These are phyloP conservation scores for Drosophila formosana DNA, from an alignment of 2,888 invertebrate species.

Conservation along the genomic window DNA sequence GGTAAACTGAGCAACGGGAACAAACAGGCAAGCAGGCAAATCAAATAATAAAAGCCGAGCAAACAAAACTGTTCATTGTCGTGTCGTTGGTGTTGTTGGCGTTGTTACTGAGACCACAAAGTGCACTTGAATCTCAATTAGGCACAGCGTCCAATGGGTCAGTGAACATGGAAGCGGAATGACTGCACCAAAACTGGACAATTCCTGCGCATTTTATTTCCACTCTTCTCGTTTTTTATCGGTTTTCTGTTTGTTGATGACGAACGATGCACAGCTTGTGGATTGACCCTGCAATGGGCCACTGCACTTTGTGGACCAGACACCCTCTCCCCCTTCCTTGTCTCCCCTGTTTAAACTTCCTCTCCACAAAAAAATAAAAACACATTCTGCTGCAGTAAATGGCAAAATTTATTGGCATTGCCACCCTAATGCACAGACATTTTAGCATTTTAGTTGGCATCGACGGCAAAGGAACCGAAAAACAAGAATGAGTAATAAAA, in stretches of 20 bases:
- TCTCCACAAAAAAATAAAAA: conserved; percentile 18
- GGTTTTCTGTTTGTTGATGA: conserved; percentile 34
- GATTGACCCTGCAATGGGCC: conserved; percentile 66
- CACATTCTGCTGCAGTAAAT: conserved; percentile 45
- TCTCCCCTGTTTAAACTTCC: background rate
- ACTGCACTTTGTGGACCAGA: conserved; percentile 61
- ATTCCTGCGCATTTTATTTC: conserved; percentile 10
- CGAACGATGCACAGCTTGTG: conserved; percentile 41
- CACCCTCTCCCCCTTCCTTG: background rate
- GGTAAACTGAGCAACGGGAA: conserved; percentile 46
- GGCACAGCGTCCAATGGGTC: conserved; percentile 64
- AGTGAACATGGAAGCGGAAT: conserved; percentile 38
- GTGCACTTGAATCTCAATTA: conserved; percentile 76
- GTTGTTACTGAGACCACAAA: conserved; percentile 38
- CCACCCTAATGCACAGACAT: conserved; percentile 64
- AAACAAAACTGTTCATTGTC: conserved; percentile 31
- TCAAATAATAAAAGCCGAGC: conserved; percentile 28
- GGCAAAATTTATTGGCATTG: conserved; percentile 63
- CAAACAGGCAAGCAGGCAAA: conserved; percentile 41
- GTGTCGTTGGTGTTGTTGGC: background rate
- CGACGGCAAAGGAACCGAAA: conserved; percentile 8
- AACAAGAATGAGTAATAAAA: conserved; percentile 70
- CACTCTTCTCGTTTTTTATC: background rate
- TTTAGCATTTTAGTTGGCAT: conserved; percentile 45
- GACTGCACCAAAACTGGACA: conserved; percentile 38